These are phyloP conservation scores for Corythaixoides concolor DNA, from an alignment of 2,113 vertebrate species.

Conservation along the genomic window DNA sequence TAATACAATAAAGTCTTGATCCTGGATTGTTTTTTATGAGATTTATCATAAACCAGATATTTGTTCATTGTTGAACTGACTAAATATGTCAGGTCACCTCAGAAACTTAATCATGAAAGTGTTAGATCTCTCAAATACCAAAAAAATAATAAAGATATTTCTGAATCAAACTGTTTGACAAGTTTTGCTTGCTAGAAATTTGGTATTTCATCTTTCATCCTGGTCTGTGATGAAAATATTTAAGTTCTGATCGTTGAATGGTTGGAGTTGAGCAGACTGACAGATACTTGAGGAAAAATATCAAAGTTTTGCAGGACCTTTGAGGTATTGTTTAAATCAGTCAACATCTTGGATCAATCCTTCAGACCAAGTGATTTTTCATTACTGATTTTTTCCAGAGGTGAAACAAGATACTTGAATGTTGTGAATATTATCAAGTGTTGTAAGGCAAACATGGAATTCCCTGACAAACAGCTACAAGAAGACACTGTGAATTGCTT, in stretches of 20 bases:
- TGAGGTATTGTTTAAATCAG: background rate
- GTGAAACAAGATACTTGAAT: background rate
- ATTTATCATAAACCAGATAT: background rate
- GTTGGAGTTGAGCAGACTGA: background rate
- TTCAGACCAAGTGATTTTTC: background rate
- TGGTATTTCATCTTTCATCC: background rate
- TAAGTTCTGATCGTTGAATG: background rate
- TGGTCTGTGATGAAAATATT: background rate
- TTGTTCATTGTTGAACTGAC: background rate
- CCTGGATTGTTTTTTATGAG: background rate
- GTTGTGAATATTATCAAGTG: background rate
- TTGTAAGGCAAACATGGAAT: background rate
- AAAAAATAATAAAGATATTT: background rate
- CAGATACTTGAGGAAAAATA: background rate
- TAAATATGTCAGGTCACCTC: background rate
- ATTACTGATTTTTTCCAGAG: background rate
- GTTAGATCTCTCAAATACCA: background rate
- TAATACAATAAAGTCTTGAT: background rate
- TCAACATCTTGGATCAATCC: background rate
- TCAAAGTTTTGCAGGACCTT: background rate
- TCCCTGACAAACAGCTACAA: background rate
- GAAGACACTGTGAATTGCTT: background rate
- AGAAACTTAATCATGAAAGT: background rate
- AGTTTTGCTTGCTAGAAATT: background rate
- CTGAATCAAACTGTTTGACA: background rate